Evolutionary conservation across 2,888 invertebrate species (phyloP).

Genomic region (Patella caerulea): DNA sequence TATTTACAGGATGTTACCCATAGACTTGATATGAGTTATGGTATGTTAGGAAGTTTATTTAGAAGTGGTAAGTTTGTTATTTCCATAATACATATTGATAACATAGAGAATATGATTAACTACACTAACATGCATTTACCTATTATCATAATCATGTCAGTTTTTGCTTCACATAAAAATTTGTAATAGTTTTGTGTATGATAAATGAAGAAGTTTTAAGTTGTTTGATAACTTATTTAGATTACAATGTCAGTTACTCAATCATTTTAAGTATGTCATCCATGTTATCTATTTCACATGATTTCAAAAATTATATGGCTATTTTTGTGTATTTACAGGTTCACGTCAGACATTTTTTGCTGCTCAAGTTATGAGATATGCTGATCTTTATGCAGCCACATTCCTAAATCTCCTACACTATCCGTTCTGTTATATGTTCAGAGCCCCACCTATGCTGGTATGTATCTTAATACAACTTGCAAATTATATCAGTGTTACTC

Average conservation of each 20-base stretch:
- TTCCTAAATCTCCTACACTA: constrained; percentile 97
- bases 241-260: background rate
- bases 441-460: constrained; percentile 95
- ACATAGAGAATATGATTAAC: too few species aligned
- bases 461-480: constrained; percentile 26
- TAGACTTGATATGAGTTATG: constrained; percentile 98
- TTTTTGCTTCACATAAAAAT: too few species aligned
- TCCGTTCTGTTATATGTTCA: constrained; percentile 99
- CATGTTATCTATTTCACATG: too few species aligned
- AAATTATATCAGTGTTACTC: too few species aligned
- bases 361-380: constrained; percentile 93
- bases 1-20: constrained; percentile 86
- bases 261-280: background rate
- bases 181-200: too few species aligned
- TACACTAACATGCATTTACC: too few species aligned
- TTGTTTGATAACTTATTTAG: background rate
- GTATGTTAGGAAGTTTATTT: constrained; percentile 97
- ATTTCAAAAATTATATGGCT: too few species aligned
- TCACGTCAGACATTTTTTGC: constrained; percentile 98
- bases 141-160: too few species aligned
- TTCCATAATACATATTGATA: background rate
- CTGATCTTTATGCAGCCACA: constrained; percentile 96
- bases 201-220: too few species aligned
- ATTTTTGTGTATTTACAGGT: constrained; percentile 75
- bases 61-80: constrained; percentile 74